Base-by-base conservation (phyloP, 2,797 vertebrate species). In the Pseudochirops cupreus region DNA sequence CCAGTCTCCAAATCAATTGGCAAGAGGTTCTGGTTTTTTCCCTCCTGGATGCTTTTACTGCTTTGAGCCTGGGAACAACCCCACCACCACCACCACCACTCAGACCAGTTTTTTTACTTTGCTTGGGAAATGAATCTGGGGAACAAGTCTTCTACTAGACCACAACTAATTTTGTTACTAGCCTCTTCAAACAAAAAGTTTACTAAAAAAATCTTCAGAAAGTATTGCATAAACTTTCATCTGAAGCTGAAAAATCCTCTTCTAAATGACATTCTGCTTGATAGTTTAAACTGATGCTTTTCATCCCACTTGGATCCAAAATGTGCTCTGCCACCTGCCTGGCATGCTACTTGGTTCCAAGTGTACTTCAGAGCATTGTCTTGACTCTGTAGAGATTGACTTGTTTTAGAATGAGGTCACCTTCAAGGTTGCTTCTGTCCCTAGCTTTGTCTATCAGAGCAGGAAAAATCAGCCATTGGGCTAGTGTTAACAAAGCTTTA, bases 1-100 rank as follows among this genome's bases (percentile, higher is more conserved):
- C 94, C 94, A 95, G 87, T 53, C 94, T 96, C 91, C 59, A 53
- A 96, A 97, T 92, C 97, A 97, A 96, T 96, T 97, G 96, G 95
- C 96, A 98, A 94, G 95, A 62, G 33, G 18, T 39, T 95, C 92
- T 90, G 56, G 39, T 89, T 91, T 89, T 94, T 96, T 96, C 92
- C 58, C 93, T 95, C 74, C 95, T 95, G 94, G 94, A 87, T 95
- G 74, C 87, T 95, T 97, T 92, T 59, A 33, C 93, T 53, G 91
- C 91, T 95, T 96, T 92, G 90, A 67, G 57, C 56, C 94, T 52
- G 87, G 46, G 91, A 92, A 21, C 55, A 87, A 58, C 92, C 58
- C n/a, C n/a, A 39, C 67, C 67, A 13, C 59, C 31, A 4, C 59
- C 46, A 39, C 93, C 39, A 5, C 92, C 56, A 55, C 58, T 10